Evolutionary conservation across 2,888 invertebrate genomes (phyloP).

Genomic region (Prosopocoilus inquinatus): DNA sequence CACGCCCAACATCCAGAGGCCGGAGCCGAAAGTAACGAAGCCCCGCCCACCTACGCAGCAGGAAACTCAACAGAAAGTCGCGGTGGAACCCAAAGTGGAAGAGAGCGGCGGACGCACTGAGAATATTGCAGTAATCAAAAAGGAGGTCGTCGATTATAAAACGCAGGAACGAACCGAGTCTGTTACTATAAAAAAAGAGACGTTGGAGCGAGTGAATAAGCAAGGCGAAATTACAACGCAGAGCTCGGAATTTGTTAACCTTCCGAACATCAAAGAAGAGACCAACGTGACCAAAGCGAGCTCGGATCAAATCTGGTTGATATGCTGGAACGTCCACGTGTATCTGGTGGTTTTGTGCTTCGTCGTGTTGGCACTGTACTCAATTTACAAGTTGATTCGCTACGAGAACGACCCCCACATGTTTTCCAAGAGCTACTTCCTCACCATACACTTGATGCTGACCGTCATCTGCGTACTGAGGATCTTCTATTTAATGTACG

Average conservation of each 20-base stretch:
- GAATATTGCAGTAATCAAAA: conserved; percentile 28
- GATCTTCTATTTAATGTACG: conserved; percentile 85
- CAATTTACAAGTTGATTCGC: conserved; percentile 81
- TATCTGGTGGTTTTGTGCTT: conserved; percentile 85
- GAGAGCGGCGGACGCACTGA: conserved; percentile 17
- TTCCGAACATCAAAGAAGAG: conserved; percentile 58
- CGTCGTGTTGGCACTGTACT: conserved; percentile 78
- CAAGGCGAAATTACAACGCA: conserved; percentile 44
- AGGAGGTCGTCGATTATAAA: conserved; percentile 28
- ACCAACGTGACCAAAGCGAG: conserved; percentile 45
- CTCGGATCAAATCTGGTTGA: conserved; percentile 65
- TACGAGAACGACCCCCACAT: conserved; percentile 85
- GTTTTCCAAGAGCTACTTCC: conserved; percentile 83
- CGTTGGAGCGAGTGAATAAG: conserved; percentile 24
- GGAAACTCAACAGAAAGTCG: conserved; percentile 8
- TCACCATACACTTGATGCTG: conserved; percentile 79
- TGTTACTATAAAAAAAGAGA: conserved; percentile 45
- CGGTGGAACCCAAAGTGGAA: neutral
- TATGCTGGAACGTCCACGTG: conserved; percentile 90
- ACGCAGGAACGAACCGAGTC: conserved; percentile 42
- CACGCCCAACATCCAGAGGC: conserved; percentile 44
- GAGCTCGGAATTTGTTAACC: conserved; percentile 55
- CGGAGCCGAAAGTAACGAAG: conserved; percentile 27
- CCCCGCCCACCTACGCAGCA: conserved; percentile 3
- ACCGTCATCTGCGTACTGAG: conserved; percentile 79